Conservation (phyloP, 2,113 vertebrate genomes). For the Perca flavescens region DNA sequence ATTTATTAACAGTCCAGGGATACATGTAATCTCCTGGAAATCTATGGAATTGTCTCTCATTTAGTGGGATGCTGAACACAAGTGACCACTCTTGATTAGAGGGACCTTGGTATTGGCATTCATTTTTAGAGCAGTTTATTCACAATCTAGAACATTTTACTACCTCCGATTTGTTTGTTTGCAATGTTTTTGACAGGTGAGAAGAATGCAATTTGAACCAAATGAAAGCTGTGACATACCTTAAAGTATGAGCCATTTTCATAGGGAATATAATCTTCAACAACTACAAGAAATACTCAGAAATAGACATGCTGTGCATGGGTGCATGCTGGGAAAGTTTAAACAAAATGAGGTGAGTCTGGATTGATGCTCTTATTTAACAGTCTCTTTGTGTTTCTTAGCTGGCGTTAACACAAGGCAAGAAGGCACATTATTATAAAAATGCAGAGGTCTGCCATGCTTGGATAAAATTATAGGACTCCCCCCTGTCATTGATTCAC, state of each 20-base stretch:
- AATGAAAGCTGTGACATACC: not conserved
- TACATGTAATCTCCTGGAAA: not conserved
- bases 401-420: not conserved
- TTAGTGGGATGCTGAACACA: not conserved
- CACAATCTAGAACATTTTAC: too few relatives aligned
- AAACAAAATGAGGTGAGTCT: not conserved
- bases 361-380: not conserved
- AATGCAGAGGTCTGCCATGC: not conserved
- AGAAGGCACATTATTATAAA: not conserved
- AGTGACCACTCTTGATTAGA: not conserved
- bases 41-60: not conserved
- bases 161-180: not conserved
- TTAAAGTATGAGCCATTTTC: not conserved
- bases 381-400: not conserved
- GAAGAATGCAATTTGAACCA: conserved; percentile 5
- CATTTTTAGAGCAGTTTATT: not conserved
- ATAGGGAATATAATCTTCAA: not conserved
- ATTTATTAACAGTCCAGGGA: not conserved
- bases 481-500: not conserved
- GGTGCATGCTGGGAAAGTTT: not conserved
- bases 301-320: not conserved
- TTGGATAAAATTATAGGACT: not conserved
- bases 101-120: not conserved
- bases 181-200: not conserved
- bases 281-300: not conserved